Base-by-base conservation (phyloP, 2,113 vertebrate genomes). In the Crypturellus undulatus region DNA sequence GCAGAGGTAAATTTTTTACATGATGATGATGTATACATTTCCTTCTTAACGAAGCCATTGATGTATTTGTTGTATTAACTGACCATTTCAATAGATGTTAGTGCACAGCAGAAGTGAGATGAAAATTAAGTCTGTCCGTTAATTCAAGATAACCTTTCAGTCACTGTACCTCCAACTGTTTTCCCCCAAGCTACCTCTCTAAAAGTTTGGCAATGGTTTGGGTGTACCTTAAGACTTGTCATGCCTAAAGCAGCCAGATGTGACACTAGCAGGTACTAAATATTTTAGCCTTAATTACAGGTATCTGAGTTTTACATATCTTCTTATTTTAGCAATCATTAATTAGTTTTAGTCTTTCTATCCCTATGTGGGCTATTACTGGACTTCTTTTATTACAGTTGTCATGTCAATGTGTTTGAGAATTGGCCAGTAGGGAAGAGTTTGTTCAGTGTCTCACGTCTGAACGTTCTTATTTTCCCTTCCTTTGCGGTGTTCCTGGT, bases 1-100 rank as follows among this genome's bases (percentile, higher is more conserved):
- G 99, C 99, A 68, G 99, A 99, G 99, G 99, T 99, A 96, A 99
- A 95, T 10, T 63, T 94, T 94, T 97, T 79, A 16, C 69, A 95
- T 62, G 32, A 72, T 76, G 21, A 3, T 94, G 84, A 65, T 79
- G 96, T 94, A 42, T 88, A 83, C 52, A 54, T 95, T 91, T 85
- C 51, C 54, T 67, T 94, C 94, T 40, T 69, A 81, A 79, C 82
- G 52, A 90, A 76, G 85, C 87, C 24, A 30, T 80, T 97, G 84
- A 47, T 32, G 18, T 47, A 54, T 71, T 91, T 94, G 76, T 94
- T 80, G 43, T 83, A 92, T 91, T 91, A 91, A 93, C 96, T 92
- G 90, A 94, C 93, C 88, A 52, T 85, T 92, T 97, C 94, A 86
- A 80, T 43, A 89, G 82, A 32, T 4, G 28, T 45, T 43, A 14